Evolutionary conservation across 1,140 invertebrate species (phyloP).

Genomic region (Leptestheria dahalacensis): DNA sequence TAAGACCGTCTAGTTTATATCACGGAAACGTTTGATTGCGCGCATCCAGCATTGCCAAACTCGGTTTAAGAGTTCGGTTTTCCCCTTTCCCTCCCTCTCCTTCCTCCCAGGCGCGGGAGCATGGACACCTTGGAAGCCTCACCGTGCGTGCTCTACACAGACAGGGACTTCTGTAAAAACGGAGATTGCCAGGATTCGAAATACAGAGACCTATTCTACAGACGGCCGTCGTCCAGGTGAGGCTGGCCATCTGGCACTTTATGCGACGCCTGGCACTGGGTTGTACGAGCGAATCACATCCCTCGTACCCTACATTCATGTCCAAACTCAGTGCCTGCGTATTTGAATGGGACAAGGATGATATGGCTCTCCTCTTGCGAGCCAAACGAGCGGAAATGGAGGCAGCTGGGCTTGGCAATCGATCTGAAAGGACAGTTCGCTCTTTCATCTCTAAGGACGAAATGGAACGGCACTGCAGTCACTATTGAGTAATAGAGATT

Average conservation of each 20-base stretch:
- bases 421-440: neutral
- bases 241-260: conserved; percentile 9
- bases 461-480: neutral
- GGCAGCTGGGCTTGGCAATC: neutral
- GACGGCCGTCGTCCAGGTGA: neutral
- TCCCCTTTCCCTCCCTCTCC: too few species aligned
- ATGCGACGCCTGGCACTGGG: conserved; percentile 1
- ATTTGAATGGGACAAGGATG: conserved; percentile 7
- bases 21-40: too few species aligned
- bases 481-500: neutral
- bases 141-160: conserved; percentile 11
- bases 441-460: neutral
- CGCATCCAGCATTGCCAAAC: too few species aligned
- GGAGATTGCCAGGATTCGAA: neutral
- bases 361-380: neutral
- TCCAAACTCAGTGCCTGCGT: neutral
- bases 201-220: neutral
- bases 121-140: too few species aligned
- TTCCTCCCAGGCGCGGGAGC: too few species aligned
- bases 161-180: conserved; percentile 9
- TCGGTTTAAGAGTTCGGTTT: too few species aligned
- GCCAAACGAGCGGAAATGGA: neutral
- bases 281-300: conserved; percentile 4
- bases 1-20: too few species aligned
- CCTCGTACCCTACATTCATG: conserved; percentile 11